A percentile compares a stretch with the other conserved stretches of the same genome.
Conservation (phyloP, 2,113 vertebrate species). For the Miniopterus natalensis region DNA sequence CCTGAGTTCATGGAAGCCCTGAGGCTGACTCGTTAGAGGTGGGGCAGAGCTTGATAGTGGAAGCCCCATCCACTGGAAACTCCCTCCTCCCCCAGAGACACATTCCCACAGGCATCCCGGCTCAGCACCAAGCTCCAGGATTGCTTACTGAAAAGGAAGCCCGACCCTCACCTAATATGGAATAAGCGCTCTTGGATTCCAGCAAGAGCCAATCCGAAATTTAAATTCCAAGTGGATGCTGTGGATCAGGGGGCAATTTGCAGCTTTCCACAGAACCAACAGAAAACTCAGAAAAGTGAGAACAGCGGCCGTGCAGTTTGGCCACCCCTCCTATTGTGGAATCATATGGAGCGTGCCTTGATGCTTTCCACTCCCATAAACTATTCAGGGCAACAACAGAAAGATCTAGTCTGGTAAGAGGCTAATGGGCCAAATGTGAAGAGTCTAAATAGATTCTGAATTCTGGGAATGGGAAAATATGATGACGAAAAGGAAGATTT, state of each 20-base stretch:
- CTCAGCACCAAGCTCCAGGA: neutral
- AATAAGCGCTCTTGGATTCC: constrained; percentile 68
- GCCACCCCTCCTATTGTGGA: neutral
- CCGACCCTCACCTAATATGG: neutral
- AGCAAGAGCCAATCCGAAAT: constrained; percentile 45
- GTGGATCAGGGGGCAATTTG: constrained; percentile 41
- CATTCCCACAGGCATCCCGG: neutral
- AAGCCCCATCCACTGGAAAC: constrained; percentile 56
- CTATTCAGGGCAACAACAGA: neutral
- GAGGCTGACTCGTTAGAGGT: constrained; percentile 33
- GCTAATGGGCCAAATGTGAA: constrained; percentile 27
- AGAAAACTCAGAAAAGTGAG: constrained; percentile 46
- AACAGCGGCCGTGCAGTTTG: neutral
- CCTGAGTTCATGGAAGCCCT: neutral
- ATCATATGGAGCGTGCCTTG: neutral
- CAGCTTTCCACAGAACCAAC: constrained; percentile 33
- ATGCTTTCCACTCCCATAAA: neutral
- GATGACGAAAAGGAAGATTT: constrained; percentile 46
- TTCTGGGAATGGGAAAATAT: constrained; percentile 24
- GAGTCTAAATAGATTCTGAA: constrained; percentile 40
- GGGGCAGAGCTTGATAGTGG: constrained; percentile 27
- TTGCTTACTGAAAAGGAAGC: constrained; percentile 49
- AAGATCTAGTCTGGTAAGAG: neutral
- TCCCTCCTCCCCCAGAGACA: neutral
- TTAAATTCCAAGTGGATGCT: constrained; percentile 58